Base-by-base conservation (phyloP, 2,113 vertebrate species). In the Taurulus bubalis region DNA sequence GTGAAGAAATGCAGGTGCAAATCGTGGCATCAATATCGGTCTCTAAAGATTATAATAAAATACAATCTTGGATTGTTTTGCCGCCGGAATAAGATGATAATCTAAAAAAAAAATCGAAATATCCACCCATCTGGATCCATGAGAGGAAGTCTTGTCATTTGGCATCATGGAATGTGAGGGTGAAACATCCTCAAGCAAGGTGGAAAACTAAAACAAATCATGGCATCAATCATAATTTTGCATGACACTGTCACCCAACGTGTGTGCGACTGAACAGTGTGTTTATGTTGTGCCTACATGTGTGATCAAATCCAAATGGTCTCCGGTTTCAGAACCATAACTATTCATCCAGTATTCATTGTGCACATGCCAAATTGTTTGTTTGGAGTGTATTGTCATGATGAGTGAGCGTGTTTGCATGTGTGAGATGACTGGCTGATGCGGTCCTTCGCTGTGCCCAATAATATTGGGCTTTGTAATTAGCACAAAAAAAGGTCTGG, bases 321-420 rank as follows among this genome's bases (percentile, higher is more conserved):
- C 63, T 38, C 58, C 3, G 3, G 65, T 45, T 55, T 34, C 7
- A 62, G 26, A 69, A 79, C 12, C 14, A 8, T 36, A 14, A 67
- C 16, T 7, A 77, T 78, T 80, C 56, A 80, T 51, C 58, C 64
- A 71, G 51, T 58, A 32, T 75, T 51, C 65, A 69, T 32, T 67
- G 8, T 67, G 42, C 66, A 68, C 26, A 22, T 59, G 53, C 68
- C 76, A 67, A 32, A 34, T 60, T 34, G 60, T 74, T 75, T 72
- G 38, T 51, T 79, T 73, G 16, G 63, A 38, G 30, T 60, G 26
- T 6, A 68, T 45, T 32, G 26, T 58, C 40, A 15, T 18, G 49
- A 3, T 0, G 34, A 49, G 5, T 30, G 67, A 66, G 53, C 4
- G 32, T 9, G 38, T 66, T 32, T 10, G 4, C 16, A 2, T 63